phyloP scores from a whole-genome alignment of 2,113 vertebrate genomes.

The Machaerirhynchus nigripectus region DNA sequence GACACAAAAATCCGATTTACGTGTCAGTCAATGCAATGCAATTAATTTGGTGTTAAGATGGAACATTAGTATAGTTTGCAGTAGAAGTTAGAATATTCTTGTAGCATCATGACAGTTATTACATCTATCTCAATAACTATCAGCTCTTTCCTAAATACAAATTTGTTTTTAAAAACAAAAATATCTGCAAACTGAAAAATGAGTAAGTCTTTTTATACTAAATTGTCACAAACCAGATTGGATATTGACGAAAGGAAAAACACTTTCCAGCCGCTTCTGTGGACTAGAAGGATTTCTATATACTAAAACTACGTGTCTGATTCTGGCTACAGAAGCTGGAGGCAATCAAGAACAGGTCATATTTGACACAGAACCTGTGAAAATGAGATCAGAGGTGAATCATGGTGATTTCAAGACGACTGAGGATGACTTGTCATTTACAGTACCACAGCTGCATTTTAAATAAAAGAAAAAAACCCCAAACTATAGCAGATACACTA shows the following conservation, averaged over 20 bases:
- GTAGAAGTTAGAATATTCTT: background rate
- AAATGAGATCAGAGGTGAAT: background rate
- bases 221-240: background rate
- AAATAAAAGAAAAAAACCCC: background rate
- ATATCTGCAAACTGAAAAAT: background rate
- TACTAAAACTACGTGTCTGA: background rate
- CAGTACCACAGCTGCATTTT: background rate
- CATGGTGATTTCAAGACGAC: background rate
- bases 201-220: background rate
- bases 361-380: background rate
- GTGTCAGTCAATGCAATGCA: constrained; percentile 7
- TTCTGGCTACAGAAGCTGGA: background rate
- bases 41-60: constrained; percentile 23
- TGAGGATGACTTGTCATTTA: background rate
- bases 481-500: background rate
- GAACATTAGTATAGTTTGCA: background rate
- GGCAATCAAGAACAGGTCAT: background rate
- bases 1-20: background rate
- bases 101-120: background rate
- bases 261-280: background rate
- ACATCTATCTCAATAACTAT: background rate
- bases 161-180: background rate
- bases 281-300: background rate
- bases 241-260: background rate
- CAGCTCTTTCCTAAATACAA: background rate